Percentiles rank a stretch among this genome's conserved stretches.
These are phyloP conservation scores for Picus viridis DNA, from an alignment of 2,797 vertebrate genomes.

Conservation along the genomic window DNA sequence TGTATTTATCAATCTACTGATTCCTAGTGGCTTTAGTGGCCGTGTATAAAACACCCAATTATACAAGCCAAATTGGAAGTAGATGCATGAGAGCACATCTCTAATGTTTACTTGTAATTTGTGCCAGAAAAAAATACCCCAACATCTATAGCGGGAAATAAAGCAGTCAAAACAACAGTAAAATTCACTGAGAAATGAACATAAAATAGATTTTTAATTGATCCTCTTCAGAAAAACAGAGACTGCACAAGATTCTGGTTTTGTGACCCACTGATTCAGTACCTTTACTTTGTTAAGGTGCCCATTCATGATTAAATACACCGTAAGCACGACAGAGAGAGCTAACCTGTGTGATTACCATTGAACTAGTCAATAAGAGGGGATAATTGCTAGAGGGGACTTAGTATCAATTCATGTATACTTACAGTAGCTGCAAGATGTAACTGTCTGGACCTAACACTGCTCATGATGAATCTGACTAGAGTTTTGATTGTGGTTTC, in stretches of 20 bases:
- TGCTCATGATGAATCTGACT: background rate
- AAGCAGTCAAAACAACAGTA: background rate
- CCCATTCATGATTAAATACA: background rate
- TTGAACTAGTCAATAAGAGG: slow-evolving; percentile 21
- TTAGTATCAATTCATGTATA: background rate
- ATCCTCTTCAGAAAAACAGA: background rate
- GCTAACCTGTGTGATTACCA: background rate
- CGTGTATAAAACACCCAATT: background rate
- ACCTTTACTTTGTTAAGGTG: background rate
- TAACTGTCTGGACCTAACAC: background rate
- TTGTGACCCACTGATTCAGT: background rate
- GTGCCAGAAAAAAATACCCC: background rate
- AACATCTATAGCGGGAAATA: background rate
- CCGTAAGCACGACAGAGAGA: slow-evolving; percentile 8
- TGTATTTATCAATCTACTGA: background rate
- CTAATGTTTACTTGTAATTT: background rate
- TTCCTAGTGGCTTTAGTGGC: background rate
- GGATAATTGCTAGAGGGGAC: background rate
- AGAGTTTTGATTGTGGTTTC: background rate
- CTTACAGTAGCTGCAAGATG: background rate
- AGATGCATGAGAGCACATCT: fast-evolving
- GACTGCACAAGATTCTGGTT: background rate
- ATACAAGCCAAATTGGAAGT: background rate
- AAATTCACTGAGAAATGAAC: background rate
- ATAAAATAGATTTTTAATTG: background rate